These are phyloP conservation scores for Ooceraea biroi DNA, from an alignment of 1,140 invertebrate genomes.

Conservation along the genomic window DNA sequence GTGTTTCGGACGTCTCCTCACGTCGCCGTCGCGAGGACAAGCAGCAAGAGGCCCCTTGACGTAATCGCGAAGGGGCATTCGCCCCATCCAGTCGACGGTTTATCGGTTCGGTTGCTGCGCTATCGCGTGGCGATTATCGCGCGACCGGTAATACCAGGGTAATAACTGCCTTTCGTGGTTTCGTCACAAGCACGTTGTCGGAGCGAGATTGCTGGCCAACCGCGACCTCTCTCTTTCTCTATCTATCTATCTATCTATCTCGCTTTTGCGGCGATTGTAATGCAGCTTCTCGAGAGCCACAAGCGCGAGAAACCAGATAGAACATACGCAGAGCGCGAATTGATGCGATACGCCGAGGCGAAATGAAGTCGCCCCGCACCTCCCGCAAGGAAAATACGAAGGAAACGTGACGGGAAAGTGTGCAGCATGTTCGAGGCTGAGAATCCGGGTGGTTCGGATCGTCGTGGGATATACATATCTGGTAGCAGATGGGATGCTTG, in stretches of 20 bases:
- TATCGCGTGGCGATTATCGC: conserved; percentile 34
- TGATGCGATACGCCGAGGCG: background rate
- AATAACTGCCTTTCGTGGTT: conserved; percentile 62
- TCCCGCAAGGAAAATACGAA: too few relatives aligned
- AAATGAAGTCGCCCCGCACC: conserved; percentile 9
- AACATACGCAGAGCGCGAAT: background rate
- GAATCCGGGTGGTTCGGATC: background rate
- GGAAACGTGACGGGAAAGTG: background rate
- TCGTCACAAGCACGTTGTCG: conserved; percentile 57
- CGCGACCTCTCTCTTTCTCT: conserved; percentile 22
- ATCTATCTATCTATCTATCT: too few relatives aligned
- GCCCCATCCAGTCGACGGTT: conserved; percentile 18
- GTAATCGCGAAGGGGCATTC: conserved; percentile 28
- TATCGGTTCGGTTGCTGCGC: conserved; percentile 19
- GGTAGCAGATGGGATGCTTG: background rate
- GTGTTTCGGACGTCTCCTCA: conserved; percentile 12
- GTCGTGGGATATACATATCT: background rate
- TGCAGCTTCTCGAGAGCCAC: conserved; percentile 30
- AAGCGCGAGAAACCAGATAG: conserved; percentile 28
- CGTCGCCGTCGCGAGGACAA: conserved; percentile 17
- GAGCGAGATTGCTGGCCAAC: background rate
- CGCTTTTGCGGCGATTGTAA: conserved; percentile 26
- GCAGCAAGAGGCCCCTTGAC: background rate
- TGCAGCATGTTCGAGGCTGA: background rate
- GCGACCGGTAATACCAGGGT: conserved; percentile 28